Percentiles rank a stretch among this genome's conserved stretches.
Conservation (phyloP, 1,140 invertebrate species). For the Drosophila orosa region DNA sequence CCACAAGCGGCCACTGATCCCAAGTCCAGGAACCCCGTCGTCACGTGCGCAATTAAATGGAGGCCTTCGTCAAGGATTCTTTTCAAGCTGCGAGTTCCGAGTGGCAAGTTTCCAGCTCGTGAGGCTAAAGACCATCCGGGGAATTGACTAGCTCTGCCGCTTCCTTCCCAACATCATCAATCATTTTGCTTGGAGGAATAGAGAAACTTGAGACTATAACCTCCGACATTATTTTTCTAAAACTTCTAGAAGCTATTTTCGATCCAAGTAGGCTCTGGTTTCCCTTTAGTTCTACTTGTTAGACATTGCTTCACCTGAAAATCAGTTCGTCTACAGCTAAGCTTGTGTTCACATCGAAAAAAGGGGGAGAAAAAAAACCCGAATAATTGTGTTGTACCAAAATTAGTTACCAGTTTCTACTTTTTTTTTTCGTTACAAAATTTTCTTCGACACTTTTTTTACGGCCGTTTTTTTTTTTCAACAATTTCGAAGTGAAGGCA, state of each 20-base stretch:
- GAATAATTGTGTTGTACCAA: too few species aligned
- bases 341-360: constrained; percentile 6
- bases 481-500: too few species aligned
- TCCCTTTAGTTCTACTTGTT: background rate
- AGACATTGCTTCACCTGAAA: background rate
- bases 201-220: background rate
- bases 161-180: background rate
- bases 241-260: background rate
- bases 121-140: constrained; percentile 56
- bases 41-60: constrained; percentile 83
- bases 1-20: constrained; percentile 49
- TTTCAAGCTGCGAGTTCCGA: background rate
- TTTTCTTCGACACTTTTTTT: background rate
- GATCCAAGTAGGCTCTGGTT: background rate
- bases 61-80: constrained; percentile 72
- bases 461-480: background rate
- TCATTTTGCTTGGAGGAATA: background rate
- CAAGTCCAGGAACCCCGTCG: constrained; percentile 7
- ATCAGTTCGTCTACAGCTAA: background rate
- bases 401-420: too few species aligned
- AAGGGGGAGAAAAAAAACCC: background rate
- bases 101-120: background rate
- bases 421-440: background rate
- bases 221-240: background rate
- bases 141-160: constrained; percentile 40